These are phyloP conservation scores for Drosophila simulans DNA, from an alignment of 1,140 invertebrate species.

Conservation along the genomic window DNA sequence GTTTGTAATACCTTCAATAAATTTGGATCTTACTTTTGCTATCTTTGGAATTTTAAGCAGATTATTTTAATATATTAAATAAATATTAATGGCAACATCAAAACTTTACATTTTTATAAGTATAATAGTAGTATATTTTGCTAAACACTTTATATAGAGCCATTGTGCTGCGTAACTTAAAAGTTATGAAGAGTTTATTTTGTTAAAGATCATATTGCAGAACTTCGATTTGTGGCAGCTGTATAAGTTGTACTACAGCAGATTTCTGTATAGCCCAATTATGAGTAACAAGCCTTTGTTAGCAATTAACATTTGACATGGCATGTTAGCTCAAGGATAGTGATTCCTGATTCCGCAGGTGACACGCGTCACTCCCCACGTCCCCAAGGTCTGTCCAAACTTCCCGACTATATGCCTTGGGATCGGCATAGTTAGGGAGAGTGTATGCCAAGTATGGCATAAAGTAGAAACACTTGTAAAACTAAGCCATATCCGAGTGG, in stretches of 20 bases:
- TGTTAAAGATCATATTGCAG: neutral
- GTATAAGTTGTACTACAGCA: neutral
- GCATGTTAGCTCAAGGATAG: conserved; percentile 15
- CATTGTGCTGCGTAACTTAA: too few species aligned
- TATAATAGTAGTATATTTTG: too few species aligned
- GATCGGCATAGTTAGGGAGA: conserved; percentile 9
- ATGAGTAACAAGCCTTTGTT: conserved; percentile 33
- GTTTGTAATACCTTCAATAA: too few species aligned
- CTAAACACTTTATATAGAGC: too few species aligned
- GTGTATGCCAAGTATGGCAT: neutral
- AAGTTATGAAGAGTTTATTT: too few species aligned
- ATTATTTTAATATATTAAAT: neutral
- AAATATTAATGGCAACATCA: too few species aligned
- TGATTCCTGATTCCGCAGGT: conserved; percentile 38
- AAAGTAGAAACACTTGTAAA: conserved; percentile 51
- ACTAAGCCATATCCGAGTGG: conserved; percentile 41
- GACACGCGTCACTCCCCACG: conserved; percentile 36
- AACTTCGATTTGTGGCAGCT: conserved; percentile 4
- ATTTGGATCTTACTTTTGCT: too few species aligned
- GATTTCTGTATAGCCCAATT: conserved; percentile 14
- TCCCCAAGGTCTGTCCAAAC: conserved; percentile 19
- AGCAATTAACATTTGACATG: conserved; percentile 37
- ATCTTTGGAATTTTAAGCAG: neutral
- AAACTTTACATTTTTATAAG: too few species aligned
- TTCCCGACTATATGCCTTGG: conserved; percentile 28